A percentile compares a stretch with the other conserved stretches of the same genome.
These are phyloP conservation scores for Hormiphora californensis DNA, from an alignment of 37 sponge, comb jelly and placozoan genomes.

Conservation along the genomic window DNA sequence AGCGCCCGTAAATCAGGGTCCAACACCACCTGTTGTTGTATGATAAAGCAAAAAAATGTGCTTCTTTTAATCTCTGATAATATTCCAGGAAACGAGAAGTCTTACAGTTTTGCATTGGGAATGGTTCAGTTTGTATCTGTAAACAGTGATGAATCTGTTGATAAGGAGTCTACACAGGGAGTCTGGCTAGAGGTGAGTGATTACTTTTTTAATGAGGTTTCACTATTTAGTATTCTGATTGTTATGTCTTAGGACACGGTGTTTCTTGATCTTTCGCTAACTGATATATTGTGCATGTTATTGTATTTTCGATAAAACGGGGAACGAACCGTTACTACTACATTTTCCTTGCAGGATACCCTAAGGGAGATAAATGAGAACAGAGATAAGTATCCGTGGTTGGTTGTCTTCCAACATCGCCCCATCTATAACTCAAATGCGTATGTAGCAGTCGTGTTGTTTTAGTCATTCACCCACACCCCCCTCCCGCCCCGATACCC, in stretches of 20 bases:
- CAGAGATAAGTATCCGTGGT: slow-evolving; percentile 12
- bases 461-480: no score
- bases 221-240: no score
- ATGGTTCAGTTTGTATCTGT: slow-evolving; percentile 54
- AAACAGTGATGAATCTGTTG: slow-evolving; percentile 24
- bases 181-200: no score
- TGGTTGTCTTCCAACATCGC: slow-evolving; percentile 54
- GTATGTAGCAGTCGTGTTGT: no score
- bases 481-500: no score
- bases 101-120: slow-evolving; percentile 39
- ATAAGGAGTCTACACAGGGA: neutral
- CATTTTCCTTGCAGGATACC: neutral
- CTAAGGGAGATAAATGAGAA: neutral
- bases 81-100: neutral
- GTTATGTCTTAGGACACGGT: neutral
- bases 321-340: neutral
- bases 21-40: neutral
- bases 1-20: neutral
- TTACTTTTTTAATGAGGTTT: no score
- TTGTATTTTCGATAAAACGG: neutral
- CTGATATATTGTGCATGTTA: neutral
- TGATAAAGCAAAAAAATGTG: neutral
- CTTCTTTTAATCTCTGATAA: no score
- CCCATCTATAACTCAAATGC: slow-evolving; percentile 54
- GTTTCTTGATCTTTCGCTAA: neutral